Percentiles rank a stretch among this genome's conserved stretches.
phyloP scores from a whole-genome alignment of 2,113 vertebrate species.

The Bostrychus sinensis region DNA sequence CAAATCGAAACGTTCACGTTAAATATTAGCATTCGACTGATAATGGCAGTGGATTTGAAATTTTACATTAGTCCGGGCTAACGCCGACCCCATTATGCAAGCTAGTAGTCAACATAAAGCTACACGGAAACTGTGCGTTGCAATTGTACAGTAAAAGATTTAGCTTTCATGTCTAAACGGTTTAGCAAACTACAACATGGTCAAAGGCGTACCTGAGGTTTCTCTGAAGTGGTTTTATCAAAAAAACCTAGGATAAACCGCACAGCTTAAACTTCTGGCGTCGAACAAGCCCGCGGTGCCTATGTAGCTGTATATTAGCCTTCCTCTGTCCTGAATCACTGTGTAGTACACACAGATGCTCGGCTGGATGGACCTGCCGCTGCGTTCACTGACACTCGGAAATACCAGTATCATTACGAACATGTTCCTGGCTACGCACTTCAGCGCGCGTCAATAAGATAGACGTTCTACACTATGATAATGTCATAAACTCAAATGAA shows the following conservation, averaged over 20 bases:
- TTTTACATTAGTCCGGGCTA: conserved; percentile 43
- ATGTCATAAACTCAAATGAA: too few species aligned
- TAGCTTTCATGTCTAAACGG: neutral
- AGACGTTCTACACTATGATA: too few species aligned
- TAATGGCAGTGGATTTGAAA: neutral
- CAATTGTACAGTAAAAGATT: conserved; percentile 7
- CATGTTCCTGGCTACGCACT: neutral
- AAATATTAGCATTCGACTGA: neutral
- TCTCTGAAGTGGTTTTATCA: conserved; percentile 5
- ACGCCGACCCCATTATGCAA: conserved; percentile 17
- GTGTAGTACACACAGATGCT: conserved; percentile 28
- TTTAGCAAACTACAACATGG: neutral
- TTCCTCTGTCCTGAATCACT: neutral
- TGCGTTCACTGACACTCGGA: conserved; percentile 42
- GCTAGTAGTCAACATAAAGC: conserved; percentile 18
- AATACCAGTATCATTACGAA: conserved; percentile 1
- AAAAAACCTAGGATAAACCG: neutral
- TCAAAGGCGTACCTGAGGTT: conserved; percentile 39
- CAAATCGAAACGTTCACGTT: neutral
- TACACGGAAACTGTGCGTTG: conserved; percentile 2
- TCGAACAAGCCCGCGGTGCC: conserved; percentile 10
- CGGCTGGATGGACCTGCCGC: conserved; percentile 21
- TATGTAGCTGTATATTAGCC: neutral
- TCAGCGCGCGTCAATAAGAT: too few species aligned
- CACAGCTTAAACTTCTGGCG: conserved; percentile 29